These are phyloP conservation scores for Melitaea cinxia DNA, from an alignment of 1,140 invertebrate species.

Conservation along the genomic window DNA sequence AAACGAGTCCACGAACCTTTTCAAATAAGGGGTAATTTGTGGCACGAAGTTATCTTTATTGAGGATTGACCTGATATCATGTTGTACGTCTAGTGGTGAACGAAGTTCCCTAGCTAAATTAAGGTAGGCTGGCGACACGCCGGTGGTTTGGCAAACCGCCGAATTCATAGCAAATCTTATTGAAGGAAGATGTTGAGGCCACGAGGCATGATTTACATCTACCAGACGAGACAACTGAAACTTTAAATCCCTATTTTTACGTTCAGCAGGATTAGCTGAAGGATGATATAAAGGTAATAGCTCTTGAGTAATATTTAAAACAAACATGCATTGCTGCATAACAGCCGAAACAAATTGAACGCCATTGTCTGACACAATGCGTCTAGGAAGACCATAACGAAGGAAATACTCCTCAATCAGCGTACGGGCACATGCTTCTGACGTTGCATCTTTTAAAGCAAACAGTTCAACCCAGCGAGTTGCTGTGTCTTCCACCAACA, in stretches of 20 bases:
- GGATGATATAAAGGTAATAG: slow-evolving; percentile 41
- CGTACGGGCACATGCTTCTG: slow-evolving; percentile 14
- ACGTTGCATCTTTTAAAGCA: slow-evolving; percentile 22
- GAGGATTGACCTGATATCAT: too few species aligned
- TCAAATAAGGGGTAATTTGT: too few species aligned
- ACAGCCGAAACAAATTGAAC: slow-evolving; percentile 35
- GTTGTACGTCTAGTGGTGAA: too few species aligned
- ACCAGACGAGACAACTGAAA: too few species aligned
- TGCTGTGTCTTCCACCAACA: slow-evolving; percentile 19
- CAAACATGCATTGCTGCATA: slow-evolving; percentile 35
- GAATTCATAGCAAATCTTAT: too few species aligned
- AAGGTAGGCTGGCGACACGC: too few species aligned
- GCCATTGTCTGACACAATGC: slow-evolving; percentile 44
- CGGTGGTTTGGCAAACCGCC: too few species aligned
- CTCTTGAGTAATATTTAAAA: slow-evolving; percentile 12
- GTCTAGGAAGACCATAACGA: slow-evolving; percentile 32
- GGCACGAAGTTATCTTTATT: too few species aligned
- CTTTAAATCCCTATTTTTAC: slow-evolving; percentile 44
- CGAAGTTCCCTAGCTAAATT: too few species aligned
- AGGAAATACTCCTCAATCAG: slow-evolving; percentile 38
- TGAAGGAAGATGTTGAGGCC: too few species aligned
- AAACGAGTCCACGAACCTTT: too few species aligned
- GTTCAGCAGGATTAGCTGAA: slow-evolving; percentile 40
- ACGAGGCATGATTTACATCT: too few species aligned
- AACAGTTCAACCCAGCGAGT: slow-evolving; percentile 34